Conservation (phyloP, 2,888 invertebrate genomes). For the Cetonia aurata region DNA sequence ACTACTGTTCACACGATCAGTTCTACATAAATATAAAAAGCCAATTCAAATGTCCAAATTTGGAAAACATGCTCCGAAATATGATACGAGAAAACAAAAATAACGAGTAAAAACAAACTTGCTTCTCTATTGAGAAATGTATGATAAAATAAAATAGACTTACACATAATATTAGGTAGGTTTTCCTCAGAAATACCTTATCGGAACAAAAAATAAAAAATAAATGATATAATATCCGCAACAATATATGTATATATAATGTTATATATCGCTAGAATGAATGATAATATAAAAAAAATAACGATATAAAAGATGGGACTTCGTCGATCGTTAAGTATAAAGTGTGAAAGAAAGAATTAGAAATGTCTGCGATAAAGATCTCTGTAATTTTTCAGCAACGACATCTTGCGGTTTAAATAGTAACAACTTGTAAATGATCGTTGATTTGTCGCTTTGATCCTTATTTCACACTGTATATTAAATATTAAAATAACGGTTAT, state of each 20-base stretch:
- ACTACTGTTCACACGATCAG: too few species aligned
- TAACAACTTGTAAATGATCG: too few species aligned
- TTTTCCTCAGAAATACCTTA: constrained; percentile 65
- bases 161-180: constrained; percentile 64
- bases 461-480: constrained; percentile 4
- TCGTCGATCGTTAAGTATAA: neutral
- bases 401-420: too few species aligned
- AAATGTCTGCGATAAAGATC: neutral
- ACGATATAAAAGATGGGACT: neutral
- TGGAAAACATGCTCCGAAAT: constrained; percentile 8
- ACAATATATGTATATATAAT: constrained; percentile 7
- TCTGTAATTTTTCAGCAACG: too few species aligned
- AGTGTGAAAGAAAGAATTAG: neutral
- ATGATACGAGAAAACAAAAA: constrained; percentile 11
- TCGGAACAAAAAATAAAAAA: constrained; percentile 48
- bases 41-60: constrained; percentile 25
- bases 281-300: neutral
- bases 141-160: constrained; percentile 56
- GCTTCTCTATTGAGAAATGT: constrained; percentile 14
- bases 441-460: too few species aligned
- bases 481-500: neutral
- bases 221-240: constrained; percentile 36
- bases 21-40: constrained; percentile 2
- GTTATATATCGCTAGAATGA: neutral
- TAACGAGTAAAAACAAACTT: constrained; percentile 18